These are phyloP conservation scores for Allacma fusca DNA, from an alignment of 2,888 invertebrate species.

Conservation along the genomic window DNA sequence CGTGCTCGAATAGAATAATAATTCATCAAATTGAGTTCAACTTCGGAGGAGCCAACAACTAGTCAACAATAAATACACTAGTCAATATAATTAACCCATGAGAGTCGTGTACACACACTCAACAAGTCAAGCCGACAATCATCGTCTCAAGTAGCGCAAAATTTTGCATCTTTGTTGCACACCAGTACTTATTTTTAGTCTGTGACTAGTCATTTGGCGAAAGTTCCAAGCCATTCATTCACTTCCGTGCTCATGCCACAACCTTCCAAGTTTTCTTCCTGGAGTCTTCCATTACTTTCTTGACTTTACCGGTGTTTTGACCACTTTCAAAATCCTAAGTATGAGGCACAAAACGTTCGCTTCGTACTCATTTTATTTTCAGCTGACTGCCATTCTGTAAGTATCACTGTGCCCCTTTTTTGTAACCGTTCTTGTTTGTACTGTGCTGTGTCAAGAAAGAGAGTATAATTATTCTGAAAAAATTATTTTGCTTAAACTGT, in stretches of 20 bases:
- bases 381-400: background rate
- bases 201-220: background rate
- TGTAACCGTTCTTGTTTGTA: background rate
- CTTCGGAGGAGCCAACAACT: slow-evolving; percentile 18
- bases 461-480: too few relatives aligned
- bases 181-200: background rate
- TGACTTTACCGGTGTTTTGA: background rate
- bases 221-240: background rate
- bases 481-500: too few relatives aligned
- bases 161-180: background rate
- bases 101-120: slow-evolving; percentile 6
- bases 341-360: background rate
- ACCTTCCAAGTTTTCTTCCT: background rate
- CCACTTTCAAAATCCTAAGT: background rate
- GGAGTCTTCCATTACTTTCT: background rate
- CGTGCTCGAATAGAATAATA: slow-evolving; percentile 35
- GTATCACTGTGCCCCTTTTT: background rate
- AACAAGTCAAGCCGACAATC: background rate
- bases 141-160: background rate
- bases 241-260: slow-evolving; percentile 7
- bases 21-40: slow-evolving; percentile 37
- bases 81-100: slow-evolving; percentile 22
- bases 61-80: slow-evolving; percentile 23
- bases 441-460: background rate
- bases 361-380: background rate